Percentiles rank a stretch among this genome's conserved stretches.
Evolutionary conservation across 2,888 invertebrate genomes (phyloP).

Genomic region (Folsomia manolachei): DNA sequence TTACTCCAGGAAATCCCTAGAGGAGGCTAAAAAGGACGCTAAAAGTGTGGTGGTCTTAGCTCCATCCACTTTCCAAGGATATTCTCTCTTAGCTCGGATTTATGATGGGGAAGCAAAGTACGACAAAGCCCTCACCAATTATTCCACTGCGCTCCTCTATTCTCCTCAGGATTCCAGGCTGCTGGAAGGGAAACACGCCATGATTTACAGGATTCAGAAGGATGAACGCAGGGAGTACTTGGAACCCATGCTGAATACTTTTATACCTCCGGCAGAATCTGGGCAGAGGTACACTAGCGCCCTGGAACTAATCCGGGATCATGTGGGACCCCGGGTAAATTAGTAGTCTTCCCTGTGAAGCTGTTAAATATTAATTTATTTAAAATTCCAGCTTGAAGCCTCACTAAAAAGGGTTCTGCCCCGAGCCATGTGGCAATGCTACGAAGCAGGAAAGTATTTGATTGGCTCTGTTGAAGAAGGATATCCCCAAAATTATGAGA

Average conservation of each 20-base stretch:
- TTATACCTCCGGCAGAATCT: too few relatives aligned
- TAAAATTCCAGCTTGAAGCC: background rate
- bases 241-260: background rate
- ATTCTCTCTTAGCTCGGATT: background rate
- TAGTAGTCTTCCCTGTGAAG: too few relatives aligned
- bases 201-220: background rate
- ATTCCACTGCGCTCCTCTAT: background rate
- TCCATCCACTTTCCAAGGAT: background rate
- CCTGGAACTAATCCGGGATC: too few relatives aligned
- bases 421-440: too few relatives aligned
- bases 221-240: background rate
- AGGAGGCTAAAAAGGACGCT: background rate
- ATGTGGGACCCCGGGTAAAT: too few relatives aligned
- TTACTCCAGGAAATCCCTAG: too few relatives aligned
- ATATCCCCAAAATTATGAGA: conserved; percentile 5
- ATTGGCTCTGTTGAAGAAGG: background rate
- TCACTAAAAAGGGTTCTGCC: too few relatives aligned
- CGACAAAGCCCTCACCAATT: background rate
- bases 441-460: conserved; percentile 15
- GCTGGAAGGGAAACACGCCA: background rate
- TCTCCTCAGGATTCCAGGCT: background rate
- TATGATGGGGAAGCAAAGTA: background rate
- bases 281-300: too few relatives aligned
- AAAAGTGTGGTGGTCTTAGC: background rate
- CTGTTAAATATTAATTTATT: too few relatives aligned